Evolutionary conservation across 1,140 invertebrate species (phyloP).

Genomic region (Diorhabda elongata): DNA sequence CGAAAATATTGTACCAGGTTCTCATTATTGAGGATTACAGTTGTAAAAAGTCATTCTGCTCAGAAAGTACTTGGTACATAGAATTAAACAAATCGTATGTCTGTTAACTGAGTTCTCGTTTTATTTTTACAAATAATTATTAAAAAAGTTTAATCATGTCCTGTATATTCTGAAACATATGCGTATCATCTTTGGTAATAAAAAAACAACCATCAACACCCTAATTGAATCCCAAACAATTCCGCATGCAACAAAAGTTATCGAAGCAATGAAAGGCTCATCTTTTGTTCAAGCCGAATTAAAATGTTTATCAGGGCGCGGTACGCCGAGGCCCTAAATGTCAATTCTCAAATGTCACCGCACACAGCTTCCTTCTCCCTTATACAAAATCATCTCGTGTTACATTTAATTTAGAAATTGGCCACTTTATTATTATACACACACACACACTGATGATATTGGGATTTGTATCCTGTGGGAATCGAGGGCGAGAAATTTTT

Average conservation of each 20-base stretch:
- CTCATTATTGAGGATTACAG: no score
- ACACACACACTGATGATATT: conserved; percentile 3
- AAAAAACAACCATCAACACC: background rate
- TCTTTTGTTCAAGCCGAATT: conserved; percentile 6
- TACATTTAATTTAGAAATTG: conserved; percentile 34
- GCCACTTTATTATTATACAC: conserved; percentile 24
- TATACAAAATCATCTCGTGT: conserved; percentile 24
- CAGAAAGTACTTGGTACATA: no score
- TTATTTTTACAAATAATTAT: background rate
- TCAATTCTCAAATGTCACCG: conserved; percentile 27
- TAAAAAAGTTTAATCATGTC: background rate
- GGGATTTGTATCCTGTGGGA: background rate
- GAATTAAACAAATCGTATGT: no score
- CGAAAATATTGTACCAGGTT: no score
- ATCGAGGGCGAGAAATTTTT: background rate
- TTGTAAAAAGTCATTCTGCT: no score
- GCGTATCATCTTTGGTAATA: background rate
- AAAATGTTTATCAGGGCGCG: conserved; percentile 19
- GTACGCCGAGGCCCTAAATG: conserved; percentile 17
- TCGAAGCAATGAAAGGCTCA: background rate
- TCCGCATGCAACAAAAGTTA: conserved; percentile 5
- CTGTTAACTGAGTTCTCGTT: no score
- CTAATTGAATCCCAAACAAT: conserved; percentile 15
- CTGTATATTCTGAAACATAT: background rate
- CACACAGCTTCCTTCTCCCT: conserved; percentile 26